These are phyloP conservation scores for Venturia canescens DNA, from an alignment of 1,140 invertebrate species.

Conservation along the genomic window DNA sequence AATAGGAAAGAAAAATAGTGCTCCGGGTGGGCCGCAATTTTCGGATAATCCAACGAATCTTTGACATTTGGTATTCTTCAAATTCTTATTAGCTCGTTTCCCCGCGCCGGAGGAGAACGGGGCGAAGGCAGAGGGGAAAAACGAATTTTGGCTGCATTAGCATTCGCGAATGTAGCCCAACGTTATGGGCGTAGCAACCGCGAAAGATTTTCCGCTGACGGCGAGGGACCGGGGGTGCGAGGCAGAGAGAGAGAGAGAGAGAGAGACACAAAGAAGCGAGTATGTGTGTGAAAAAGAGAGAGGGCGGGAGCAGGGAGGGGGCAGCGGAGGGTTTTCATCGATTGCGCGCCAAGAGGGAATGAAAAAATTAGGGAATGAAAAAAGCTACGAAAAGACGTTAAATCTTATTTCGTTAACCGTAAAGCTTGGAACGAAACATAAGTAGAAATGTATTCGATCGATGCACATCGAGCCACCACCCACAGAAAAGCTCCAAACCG, in stretches of 20 bases:
- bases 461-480: constrained; percentile 25
- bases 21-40: no score
- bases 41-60: no score
- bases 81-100: neutral
- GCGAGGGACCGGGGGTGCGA: constrained; percentile 38
- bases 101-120: no score
- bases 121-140: neutral
- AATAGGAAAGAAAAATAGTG: no score
- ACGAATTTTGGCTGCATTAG: neutral
- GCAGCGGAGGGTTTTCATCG: constrained; percentile 19
- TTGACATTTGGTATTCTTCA: neutral
- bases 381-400: neutral
- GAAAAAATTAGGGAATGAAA: constrained; percentile 23
- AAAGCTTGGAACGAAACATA: neutral
- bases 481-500: neutral
- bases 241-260: constrained; percentile 6
- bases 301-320: neutral
- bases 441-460: constrained; percentile 8
- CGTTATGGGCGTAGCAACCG: constrained; percentile 44
- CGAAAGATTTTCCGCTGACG: constrained; percentile 49
- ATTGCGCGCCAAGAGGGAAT: constrained; percentile 30
- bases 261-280: constrained; percentile 35
- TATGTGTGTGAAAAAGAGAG: neutral
- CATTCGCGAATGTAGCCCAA: neutral
- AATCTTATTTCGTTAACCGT: neutral